Evolutionary conservation across 2,113 vertebrate genomes (phyloP), one percentile per base, ranked within the genome.

Genomic region (Hepsetus odoe): DNA sequence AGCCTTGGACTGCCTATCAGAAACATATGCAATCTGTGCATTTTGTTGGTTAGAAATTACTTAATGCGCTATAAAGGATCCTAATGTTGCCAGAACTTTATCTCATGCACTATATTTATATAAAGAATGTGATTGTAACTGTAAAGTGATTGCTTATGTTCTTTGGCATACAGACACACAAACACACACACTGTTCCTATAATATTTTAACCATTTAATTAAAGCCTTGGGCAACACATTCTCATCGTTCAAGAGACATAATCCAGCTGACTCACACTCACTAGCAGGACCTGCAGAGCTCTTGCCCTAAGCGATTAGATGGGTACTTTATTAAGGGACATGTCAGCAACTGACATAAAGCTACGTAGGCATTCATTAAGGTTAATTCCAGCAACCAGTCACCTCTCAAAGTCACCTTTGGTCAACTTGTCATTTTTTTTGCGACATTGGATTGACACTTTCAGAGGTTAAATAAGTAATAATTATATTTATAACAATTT

Each of bases 1-100:
- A 73, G 66, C 55, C 69, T 73, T 33, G 49, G 14, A 42, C 72
- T 32, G 72, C 58, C 65, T 78, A 85, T 83, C 49, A 82, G 51
- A 84, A 88, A 82, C 85, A 88, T 30, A 82, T 86, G 81, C 59
- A 82, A 51, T 69, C 33, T 56, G 49, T 81, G 40, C 20, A 58
- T 79, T 79, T 69, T 69, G 30, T 81, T 51, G 28, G 33, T 76
- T 73, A 53, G 74, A 76, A 59, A 35, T 76, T 30, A 38, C 18
- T 75, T 65, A 75, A 58, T 18, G 46, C 42, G 44, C 35, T 51
- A 40, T 75, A 69, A 55, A 72, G 70, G 33, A 56, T 67, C 59
- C 13, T 40, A 40, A 40, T 87, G 81, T 80, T 83, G 71, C 61
- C 59, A 58, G 20, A 40, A 49, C 44, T 75, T 62, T 77, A 67